phyloP scores from a whole-genome alignment of 1,140 invertebrate genomes.

The Chelonus insularis region DNA sequence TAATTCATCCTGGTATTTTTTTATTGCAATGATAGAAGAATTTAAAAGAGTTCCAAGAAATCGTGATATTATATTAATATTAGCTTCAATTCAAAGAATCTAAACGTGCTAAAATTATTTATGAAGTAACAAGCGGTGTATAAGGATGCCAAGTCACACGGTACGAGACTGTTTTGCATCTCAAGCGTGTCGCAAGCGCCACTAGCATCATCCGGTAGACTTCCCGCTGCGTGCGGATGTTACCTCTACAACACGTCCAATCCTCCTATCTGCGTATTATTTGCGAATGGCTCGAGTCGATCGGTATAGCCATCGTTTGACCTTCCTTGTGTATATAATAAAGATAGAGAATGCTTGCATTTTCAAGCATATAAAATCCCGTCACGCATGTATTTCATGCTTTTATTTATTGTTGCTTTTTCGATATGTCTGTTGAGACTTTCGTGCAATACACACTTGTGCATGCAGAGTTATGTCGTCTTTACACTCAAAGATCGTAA shows the following conservation, averaged over 20 bases:
- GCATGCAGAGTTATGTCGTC: slow-evolving; percentile 45
- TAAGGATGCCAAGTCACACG: neutral
- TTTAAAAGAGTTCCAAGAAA: too few species aligned
- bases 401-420: slow-evolving; percentile 29
- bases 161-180: slow-evolving; percentile 6
- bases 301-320: neutral
- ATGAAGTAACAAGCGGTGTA: neutral
- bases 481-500: slow-evolving; percentile 37
- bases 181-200: slow-evolving; percentile 7
- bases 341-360: neutral
- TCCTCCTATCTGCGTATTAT: slow-evolving; percentile 19
- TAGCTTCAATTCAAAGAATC: neutral
- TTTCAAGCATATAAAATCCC: slow-evolving; percentile 20
- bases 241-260: slow-evolving; percentile 1
- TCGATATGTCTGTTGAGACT: slow-evolving; percentile 13
- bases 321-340: slow-evolving; percentile 1
- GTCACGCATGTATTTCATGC: slow-evolving; percentile 17
- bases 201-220: neutral
- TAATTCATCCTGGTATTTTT: too few species aligned
- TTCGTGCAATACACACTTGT: slow-evolving; percentile 22
- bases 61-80: neutral
- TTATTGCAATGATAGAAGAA: too few species aligned
- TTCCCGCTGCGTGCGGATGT: slow-evolving; percentile 25
- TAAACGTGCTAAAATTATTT: neutral
- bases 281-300: slow-evolving; percentile 27